A percentile compares a stretch with the other conserved stretches of the same genome.
Conservation (phyloP, 1,140 invertebrate species). For the Branchinecta lynchi region DNA sequence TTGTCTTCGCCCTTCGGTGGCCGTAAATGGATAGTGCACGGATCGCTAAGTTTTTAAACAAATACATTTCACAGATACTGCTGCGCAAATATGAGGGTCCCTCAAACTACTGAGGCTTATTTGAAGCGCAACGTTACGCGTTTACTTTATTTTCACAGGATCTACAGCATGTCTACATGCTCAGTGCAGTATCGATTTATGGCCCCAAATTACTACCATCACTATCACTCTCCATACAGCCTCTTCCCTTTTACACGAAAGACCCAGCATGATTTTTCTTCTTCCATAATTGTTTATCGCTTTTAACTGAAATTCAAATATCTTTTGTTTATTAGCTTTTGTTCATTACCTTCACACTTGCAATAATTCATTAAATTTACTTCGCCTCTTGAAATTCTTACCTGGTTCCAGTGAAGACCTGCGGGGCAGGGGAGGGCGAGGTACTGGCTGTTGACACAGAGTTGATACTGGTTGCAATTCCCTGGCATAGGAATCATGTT, state of each 20-base stretch:
- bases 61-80: no score
- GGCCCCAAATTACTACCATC: no score
- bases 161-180: no score
- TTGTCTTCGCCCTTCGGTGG: no score
- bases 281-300: neutral
- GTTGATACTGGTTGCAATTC: conserved; percentile 54
- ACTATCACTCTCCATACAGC: no score
- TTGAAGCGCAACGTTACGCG: no score
- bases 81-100: no score
- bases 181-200: no score
- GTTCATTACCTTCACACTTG: conserved; percentile 14
- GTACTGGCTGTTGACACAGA: conserved; percentile 59
- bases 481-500: neutral
- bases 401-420: conserved; percentile 59
- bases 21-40: no score
- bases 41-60: no score
- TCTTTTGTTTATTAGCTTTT: neutral
- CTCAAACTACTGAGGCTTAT: no score
- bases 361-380: neutral
- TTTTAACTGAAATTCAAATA: neutral
- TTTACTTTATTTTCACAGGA: no score
- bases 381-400: conserved; percentile 27
- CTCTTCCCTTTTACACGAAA: neutral
- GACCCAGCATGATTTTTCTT: neutral
- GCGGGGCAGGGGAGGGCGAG: conserved; percentile 51